Evolutionary conservation across 2,797 vertebrate species (phyloP), one percentile per base, ranked within the genome.

Genomic region (Smutsia temminckii): DNA sequence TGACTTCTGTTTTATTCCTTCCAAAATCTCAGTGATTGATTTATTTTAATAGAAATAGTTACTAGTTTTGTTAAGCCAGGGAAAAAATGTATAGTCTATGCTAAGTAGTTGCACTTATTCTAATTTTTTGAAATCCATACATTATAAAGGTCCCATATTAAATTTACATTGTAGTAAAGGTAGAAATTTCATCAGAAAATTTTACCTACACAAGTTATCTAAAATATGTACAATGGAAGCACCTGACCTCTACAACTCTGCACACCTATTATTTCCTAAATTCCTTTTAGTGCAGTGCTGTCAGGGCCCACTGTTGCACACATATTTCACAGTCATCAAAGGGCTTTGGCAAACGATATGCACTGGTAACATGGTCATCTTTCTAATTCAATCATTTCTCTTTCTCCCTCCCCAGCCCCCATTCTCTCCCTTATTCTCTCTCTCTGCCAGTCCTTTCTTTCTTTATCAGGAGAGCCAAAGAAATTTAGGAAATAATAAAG

Each of bases 1-100:
- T 96, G 42, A 68, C 25, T 85, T 84, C 53, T 68, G 25, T 46
- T 75, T 96, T 94, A 89, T 69, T 40, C 46, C 55, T 89, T 84
- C 21, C 42, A 91, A 85, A 87, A 18, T 32, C 3, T 59, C 53
- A 66, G 40, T 79, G 23, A 92, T 92, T 84, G 12, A 79, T 77
- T 74, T 78, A 29, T 49, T 89, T 81, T 66, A 86, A 63, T 77
- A 40, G 40, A 40, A 40, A 7, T 40, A 40, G 40, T 40, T 40
- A 40, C 2, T 51, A 87, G 72, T 83, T 72, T 46, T 90, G 14
- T 37, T 61, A 27, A 69, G 51, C 42, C 0, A 88, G 9, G 3
- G 49, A 16, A 75, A 17, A 40, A n/a, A 17, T 2, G 20, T 34
- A 8, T 40, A 59, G 21, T 88, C 1, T 34, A n/a, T 37, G 13